These are phyloP conservation scores for Caerostris darwini DNA, from an alignment of 1,140 invertebrate genomes.

Conservation along the genomic window DNA sequence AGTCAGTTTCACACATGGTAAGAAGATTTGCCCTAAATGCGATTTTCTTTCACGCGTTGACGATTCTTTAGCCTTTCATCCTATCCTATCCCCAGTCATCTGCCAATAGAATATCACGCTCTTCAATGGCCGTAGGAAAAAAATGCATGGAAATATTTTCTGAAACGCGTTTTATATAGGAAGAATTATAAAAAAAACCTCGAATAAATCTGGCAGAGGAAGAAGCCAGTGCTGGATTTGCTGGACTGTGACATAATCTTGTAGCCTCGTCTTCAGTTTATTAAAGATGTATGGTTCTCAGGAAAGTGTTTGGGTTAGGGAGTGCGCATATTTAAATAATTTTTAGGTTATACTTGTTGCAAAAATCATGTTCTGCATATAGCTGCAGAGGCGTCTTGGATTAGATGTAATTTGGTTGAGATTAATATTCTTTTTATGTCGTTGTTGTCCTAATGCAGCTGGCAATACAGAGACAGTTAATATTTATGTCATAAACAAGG, in stretches of 20 bases:
- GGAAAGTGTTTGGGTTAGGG: too few species aligned
- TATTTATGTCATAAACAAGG: too few species aligned
- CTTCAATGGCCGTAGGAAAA: slow-evolving; percentile 1
- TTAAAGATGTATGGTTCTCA: too few species aligned
- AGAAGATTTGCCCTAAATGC: slow-evolving; percentile 29
- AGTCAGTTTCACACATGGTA: neutral
- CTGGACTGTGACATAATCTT: neutral
- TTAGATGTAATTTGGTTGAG: too few species aligned
- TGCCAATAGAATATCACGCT: slow-evolving; percentile 36
- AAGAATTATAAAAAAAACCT: neutral
- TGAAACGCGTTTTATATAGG: neutral
- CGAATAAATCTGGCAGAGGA: neutral
- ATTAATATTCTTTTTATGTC: too few species aligned
- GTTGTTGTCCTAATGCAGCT: too few species aligned
- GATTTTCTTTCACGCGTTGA: slow-evolving; percentile 36
- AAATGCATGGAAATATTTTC: slow-evolving; percentile 11
- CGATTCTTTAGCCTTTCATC: neutral
- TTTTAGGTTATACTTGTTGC: too few species aligned
- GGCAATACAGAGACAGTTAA: too few species aligned
- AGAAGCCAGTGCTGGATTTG: neutral
- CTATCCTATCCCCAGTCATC: neutral
- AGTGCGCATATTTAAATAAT: too few species aligned
- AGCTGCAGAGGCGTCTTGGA: too few species aligned
- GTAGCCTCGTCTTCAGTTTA: neutral
- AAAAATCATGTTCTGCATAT: too few species aligned